Conservation (phyloP, 2,113 vertebrate genomes). For the Corynorhinus townsendii region DNA sequence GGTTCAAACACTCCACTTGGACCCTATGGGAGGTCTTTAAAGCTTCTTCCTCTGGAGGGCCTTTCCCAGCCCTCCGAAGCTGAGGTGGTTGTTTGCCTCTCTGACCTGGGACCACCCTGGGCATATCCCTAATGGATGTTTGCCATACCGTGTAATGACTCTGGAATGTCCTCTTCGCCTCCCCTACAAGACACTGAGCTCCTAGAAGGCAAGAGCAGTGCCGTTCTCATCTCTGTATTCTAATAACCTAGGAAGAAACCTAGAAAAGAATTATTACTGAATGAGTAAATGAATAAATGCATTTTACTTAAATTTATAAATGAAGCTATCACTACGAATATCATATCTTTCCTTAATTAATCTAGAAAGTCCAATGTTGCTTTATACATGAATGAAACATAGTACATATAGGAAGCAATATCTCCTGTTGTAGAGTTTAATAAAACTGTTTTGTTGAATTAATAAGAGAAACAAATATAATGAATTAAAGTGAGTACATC, state of each 20-base stretch:
- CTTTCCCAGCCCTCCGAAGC: neutral
- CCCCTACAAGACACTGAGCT: neutral
- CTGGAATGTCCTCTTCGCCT: neutral
- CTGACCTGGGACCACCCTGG: neutral
- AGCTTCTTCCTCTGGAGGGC: neutral
- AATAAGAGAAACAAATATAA: neutral
- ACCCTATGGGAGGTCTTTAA: neutral
- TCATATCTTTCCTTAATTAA: neutral
- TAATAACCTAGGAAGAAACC: neutral
- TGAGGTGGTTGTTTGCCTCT: neutral
- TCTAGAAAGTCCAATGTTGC: neutral
- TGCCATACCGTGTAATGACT: rapidly evolving
- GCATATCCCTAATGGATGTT: neutral
- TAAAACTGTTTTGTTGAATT: neutral
- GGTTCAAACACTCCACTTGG: neutral
- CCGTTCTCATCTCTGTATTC: neutral
- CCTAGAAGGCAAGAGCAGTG: neutral
- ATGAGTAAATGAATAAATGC: neutral
- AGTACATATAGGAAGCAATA: neutral
- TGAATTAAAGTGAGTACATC: neutral
- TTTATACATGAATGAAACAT: neutral
- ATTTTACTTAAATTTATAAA: neutral
- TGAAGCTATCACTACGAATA: neutral
- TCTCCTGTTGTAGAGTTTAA: neutral
- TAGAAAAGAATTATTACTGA: neutral